These are phyloP conservation scores for Drosophila nigritarsus DNA, from an alignment of 2,888 invertebrate genomes.

Conservation along the genomic window DNA sequence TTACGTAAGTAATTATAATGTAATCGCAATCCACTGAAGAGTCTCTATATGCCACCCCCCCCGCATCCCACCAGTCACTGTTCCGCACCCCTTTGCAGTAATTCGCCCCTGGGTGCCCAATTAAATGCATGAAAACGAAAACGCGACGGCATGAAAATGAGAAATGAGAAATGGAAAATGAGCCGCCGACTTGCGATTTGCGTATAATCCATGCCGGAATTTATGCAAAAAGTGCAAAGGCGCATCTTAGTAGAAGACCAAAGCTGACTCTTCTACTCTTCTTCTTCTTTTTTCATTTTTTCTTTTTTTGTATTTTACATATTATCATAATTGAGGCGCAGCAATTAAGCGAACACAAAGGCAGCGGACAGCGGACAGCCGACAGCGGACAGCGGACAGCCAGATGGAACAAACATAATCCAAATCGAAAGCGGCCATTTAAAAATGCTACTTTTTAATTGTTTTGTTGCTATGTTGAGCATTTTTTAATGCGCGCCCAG, in stretches of 20 bases:
- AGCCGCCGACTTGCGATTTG: slow-evolving; percentile 63
- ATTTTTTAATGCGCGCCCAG: slow-evolving; percentile 59
- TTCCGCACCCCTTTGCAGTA: neutral
- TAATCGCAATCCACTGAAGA: slow-evolving; percentile 55
- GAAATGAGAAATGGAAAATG: slow-evolving; percentile 29
- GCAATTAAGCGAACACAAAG: slow-evolving; percentile 60
- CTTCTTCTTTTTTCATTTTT: neutral
- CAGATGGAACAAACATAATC: slow-evolving; percentile 44
- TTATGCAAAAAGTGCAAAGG: slow-evolving; percentile 62
- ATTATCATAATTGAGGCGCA: slow-evolving; percentile 68
- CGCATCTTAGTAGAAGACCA: slow-evolving; percentile 39
- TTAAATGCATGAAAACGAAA: slow-evolving; percentile 69
- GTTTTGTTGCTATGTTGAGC: slow-evolving; percentile 54
- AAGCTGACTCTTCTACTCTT: slow-evolving; percentile 18
- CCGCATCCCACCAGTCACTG: neutral
- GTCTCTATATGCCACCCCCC: neutral
- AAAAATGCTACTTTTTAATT: slow-evolving; percentile 49
- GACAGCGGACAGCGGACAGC: neutral
- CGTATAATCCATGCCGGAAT: slow-evolving; percentile 70
- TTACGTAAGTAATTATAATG: slow-evolving; percentile 62
- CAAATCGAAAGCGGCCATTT: slow-evolving; percentile 64
- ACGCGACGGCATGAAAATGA: slow-evolving; percentile 46
- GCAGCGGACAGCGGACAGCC: too few relatives aligned
- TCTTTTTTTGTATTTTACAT: slow-evolving; percentile 3
- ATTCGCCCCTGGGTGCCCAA: slow-evolving; percentile 34